Evolutionary conservation across 2,797 vertebrate genomes (phyloP).

Genomic region (Pseudopleuronectes americanus): DNA sequence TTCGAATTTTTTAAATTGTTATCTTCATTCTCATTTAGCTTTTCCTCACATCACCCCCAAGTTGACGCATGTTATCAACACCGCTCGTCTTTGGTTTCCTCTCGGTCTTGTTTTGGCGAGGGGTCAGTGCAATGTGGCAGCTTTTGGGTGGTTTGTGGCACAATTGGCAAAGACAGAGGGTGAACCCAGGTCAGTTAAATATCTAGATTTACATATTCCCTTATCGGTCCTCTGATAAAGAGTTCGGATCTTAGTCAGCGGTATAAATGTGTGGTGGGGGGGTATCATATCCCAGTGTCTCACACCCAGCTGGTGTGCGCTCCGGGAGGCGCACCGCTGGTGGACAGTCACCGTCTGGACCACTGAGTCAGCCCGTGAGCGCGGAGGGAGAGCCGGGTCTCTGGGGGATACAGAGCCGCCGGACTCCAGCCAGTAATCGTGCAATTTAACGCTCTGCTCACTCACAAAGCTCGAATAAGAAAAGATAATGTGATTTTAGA

Average conservation of each 20-base stretch:
- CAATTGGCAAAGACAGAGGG: too few species aligned
- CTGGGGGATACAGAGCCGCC: slow-evolving; percentile 30
- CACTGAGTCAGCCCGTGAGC: slow-evolving; percentile 2
- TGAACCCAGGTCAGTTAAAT: neutral
- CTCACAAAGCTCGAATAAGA: neutral
- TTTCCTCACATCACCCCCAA: neutral
- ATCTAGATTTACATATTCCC: neutral
- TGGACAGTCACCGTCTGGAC: slow-evolving; percentile 34
- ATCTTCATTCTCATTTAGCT: neutral
- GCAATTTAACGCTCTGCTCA: neutral
- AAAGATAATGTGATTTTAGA: neutral
- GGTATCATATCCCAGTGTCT: neutral
- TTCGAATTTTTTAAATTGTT: neutral
- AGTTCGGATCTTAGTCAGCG: neutral
- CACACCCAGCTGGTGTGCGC: slow-evolving; percentile 31
- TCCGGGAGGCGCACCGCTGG: slow-evolving; percentile 26
- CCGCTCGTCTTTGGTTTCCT: too few species aligned
- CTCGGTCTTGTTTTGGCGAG: neutral
- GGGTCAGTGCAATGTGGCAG: neutral
- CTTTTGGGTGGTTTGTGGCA: neutral
- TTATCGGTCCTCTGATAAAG: neutral
- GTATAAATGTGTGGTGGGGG: neutral
- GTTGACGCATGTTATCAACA: neutral
- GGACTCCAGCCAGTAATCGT: slow-evolving; percentile 3
- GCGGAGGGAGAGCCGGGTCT: slow-evolving; percentile 1